Evolutionary conservation across 2,113 vertebrate species (phyloP), one percentile per base, ranked within the genome.

Genomic region (Hylia prasina): DNA sequence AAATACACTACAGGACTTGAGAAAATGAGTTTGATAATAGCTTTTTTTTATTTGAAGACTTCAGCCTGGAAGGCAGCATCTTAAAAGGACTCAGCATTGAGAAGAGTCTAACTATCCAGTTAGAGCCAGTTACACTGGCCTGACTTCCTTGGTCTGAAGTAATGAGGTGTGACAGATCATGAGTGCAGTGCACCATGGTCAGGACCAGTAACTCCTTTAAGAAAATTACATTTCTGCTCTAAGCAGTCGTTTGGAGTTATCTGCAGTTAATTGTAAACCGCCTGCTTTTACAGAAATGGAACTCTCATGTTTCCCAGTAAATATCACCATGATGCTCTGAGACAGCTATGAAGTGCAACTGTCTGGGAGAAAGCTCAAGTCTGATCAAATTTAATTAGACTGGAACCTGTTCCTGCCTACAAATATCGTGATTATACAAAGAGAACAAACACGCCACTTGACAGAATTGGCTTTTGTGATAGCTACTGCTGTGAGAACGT

Each of bases 151-250:
- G 60, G n/a, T 51, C 71, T 82, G 91, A 77, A 76, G 83, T 94
- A 92, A 96, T 95, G 92, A 81, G 68, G 61, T 66, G 65, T 91
- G 95, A 89, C 91, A 92, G 88, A 86, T 86, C 64, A 42, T 76
- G 87, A 94, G 88, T 91, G 88, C 81, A 63, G 35, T 47, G 71
- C 88, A 87, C 82, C 90, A 40, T 72, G 60, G 61, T 89, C 95
- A 92, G 68, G 66, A 92, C 77, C 83, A 92, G 31, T 76, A 87
- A 68, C 48, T 27, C 42, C 47, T 76, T 89, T 91, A 91, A 94
- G 89, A 83, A 83, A 92, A 95, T 87, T 80, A 30, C 76, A 37
- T 75, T 88, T 78, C 65, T 94, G 80, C 89, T 93, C 57, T 25
- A 33, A 93, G 91, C 82, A 85, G 73, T 88, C 53, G 3, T 92